phyloP scores from a whole-genome alignment of 2,797 vertebrate genomes.

The Typhlichthys subterraneus region DNA sequence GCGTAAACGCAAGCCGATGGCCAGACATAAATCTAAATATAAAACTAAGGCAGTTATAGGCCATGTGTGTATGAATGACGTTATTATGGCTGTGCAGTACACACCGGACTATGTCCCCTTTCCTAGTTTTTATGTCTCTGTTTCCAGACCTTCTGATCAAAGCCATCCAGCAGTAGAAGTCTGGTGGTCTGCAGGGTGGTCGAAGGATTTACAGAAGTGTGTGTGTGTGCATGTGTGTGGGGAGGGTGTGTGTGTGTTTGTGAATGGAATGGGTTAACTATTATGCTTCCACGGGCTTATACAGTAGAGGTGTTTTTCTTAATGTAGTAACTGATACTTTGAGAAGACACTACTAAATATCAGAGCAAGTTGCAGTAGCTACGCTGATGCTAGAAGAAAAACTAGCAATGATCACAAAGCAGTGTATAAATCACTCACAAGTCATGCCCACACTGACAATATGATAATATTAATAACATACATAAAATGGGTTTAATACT shows the following conservation, averaged over 20 bases:
- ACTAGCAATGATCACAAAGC: too few relatives aligned
- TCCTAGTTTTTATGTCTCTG: slow-evolving; percentile 52
- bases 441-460: too few relatives aligned
- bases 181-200: slow-evolving; percentile 63
- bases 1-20: background rate
- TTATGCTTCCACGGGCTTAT: too few relatives aligned
- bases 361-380: too few relatives aligned
- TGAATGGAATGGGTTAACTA: too few relatives aligned
- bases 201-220: slow-evolving; percentile 40
- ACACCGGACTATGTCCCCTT: slow-evolving; percentile 15
- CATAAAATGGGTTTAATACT: too few relatives aligned
- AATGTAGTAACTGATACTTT: too few relatives aligned
- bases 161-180: slow-evolving; percentile 47
- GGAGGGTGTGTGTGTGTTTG: slow-evolving; percentile 6
- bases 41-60: slow-evolving; percentile 57
- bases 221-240: slow-evolving; percentile 8
- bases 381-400: too few relatives aligned
- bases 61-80: slow-evolving; percentile 57
- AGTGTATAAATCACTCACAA: too few relatives aligned
- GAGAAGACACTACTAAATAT: too few relatives aligned
- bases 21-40: slow-evolving; percentile 43
- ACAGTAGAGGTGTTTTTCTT: too few relatives aligned
- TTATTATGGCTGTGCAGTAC: slow-evolving; percentile 35
- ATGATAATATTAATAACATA: too few relatives aligned
- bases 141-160: slow-evolving; percentile 64